Evolutionary conservation across 2,797 vertebrate species (phyloP), one percentile per base, ranked within the genome.

Genomic region (Anolis apletophallus): DNA sequence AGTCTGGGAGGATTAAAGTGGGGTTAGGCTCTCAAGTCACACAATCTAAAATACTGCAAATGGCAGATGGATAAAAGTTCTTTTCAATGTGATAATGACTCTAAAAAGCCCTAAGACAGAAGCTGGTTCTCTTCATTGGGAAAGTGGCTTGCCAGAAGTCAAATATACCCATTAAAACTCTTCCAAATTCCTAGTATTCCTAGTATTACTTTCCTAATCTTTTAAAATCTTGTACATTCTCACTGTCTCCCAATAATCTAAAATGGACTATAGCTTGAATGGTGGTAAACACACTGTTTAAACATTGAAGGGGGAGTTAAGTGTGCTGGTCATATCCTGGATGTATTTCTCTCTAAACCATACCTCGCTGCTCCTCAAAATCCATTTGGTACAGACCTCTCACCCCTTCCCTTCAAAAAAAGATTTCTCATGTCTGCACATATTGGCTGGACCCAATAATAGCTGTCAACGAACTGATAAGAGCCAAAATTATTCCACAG

Each of bases 391-490:
- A 90, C 90, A 93, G 91, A 85, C 88, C 77, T 61, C 9, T 73
- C 91, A 81, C 78, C n/a, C 21, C 23, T 3, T 13, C 19, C n/a
- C n/a, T 10, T 90, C 84, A 91, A 94, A 94, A 95, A 93, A 94
- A 94, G 93, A 88, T 95, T 96, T 96, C 95, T 94, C 95, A 96
- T 91, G 57, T 92, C 71, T 9, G 93, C 93, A 90, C 75, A 78
- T 94, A 94, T 91, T 93, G 94, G 91, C 91, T 94, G 95, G 94
- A 94, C 95, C 95, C 94, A 80, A 94, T 92, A 95, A 91, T 95
- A 94, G 95, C 96, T 97, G 96, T 97, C 96, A 97, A 93, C 96
- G 93, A 95, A 95, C 96, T 96, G 96, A 97, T 97, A 97, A 96
- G 95, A 94, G 93, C 52, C 92, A 93, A 95, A 96, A 97, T 95